Conservation (phyloP, 2,797 vertebrate species). For the Cyprinodon diabolis region DNA sequence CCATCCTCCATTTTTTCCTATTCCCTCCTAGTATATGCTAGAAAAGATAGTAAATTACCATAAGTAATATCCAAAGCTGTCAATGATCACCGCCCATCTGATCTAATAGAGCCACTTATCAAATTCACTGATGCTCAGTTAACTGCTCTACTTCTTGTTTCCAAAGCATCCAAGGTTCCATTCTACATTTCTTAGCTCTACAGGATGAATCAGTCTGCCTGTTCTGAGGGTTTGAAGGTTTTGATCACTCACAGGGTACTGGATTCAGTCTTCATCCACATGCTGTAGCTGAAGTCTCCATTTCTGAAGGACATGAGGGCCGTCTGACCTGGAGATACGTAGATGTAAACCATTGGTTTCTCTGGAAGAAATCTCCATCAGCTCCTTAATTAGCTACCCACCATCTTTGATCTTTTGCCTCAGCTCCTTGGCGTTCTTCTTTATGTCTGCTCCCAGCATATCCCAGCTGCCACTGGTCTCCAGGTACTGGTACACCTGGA, state of each 20-base stretch:
- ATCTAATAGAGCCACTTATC: no score
- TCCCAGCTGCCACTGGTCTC: conserved; percentile 81
- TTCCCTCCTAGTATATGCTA: no score
- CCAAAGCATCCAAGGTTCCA: no score
- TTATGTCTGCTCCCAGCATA: conserved; percentile 67
- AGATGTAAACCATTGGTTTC: background rate
- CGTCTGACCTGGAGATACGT: conserved; percentile 76
- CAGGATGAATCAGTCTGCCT: background rate
- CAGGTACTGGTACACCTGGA: conserved; percentile 87
- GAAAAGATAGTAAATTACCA: no score
- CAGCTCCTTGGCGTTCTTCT: conserved; percentile 63
- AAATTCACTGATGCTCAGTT: no score
- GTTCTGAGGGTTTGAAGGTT: background rate
- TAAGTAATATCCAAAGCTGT: no score
- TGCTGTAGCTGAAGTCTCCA: conserved; percentile 83
- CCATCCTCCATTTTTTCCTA: no score
- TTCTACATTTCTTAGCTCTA: no score
- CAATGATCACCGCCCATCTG: no score
- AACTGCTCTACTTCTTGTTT: no score
- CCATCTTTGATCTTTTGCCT: conserved; percentile 81
- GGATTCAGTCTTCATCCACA: conserved; percentile 80
- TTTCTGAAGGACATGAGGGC: conserved; percentile 84
- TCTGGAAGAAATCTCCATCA: background rate
- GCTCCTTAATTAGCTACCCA: conserved; percentile 53
- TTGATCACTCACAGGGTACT: conserved; percentile 81